Evolutionary conservation across 2,113 vertebrate species (phyloP).

Genomic region (Struthidea cinerea): DNA sequence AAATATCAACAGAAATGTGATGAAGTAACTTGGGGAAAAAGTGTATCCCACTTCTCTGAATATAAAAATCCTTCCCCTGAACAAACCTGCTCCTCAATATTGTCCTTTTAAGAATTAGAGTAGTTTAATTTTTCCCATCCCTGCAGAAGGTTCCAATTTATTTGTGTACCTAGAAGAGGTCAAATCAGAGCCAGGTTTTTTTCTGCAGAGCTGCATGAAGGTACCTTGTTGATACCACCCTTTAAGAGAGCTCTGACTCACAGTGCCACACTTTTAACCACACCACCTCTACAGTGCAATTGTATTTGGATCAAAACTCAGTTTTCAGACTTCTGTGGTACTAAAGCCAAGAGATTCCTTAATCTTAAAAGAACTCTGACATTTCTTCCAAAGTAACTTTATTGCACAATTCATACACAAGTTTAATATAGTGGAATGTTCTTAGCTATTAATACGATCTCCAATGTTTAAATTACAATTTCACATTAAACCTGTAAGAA

Average conservation of each 20-base stretch:
- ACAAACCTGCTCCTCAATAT: neutral
- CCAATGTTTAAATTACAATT: slow-evolving; percentile 18
- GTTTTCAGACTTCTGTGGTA: neutral
- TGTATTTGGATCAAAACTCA: neutral
- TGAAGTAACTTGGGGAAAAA: neutral
- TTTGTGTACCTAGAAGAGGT: neutral
- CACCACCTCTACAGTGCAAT: neutral
- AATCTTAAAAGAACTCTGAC: neutral
- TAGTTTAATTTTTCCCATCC: neutral
- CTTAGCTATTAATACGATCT: slow-evolving; percentile 25
- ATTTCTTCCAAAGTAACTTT: slow-evolving; percentile 66
- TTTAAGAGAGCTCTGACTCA: neutral
- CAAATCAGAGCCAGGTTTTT: neutral
- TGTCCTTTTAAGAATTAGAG: neutral
- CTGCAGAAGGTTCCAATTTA: neutral
- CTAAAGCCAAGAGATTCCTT: neutral
- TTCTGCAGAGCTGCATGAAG: neutral
- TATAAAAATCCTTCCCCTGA: neutral
- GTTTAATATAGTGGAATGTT: slow-evolving; percentile 38
- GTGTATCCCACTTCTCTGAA: neutral
- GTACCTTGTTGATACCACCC: neutral
- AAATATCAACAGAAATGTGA: neutral
- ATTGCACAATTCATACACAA: slow-evolving; percentile 68
- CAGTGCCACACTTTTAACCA: neutral
- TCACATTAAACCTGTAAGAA: slow-evolving; percentile 45